Base-by-base conservation (phyloP, 2,797 vertebrate species). In the Streptopelia turtur region DNA sequence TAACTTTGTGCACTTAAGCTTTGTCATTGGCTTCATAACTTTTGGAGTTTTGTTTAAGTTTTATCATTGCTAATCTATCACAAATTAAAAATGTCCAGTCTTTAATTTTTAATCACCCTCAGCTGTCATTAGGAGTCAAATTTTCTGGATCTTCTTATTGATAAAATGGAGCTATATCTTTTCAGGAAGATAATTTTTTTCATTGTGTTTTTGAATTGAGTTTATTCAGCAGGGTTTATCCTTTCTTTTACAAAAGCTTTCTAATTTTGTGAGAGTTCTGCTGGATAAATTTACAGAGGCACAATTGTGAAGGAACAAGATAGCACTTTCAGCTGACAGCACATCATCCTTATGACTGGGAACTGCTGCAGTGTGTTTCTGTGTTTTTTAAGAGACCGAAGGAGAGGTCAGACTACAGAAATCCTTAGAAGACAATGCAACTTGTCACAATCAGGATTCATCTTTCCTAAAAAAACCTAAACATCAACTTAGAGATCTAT, bases 1-100 rank as follows among this genome's bases (percentile, higher is more conserved):
- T 86, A 97, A 95, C 63, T 75, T 89, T 84, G 56, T 89, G 88
- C 47, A 70, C 28, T 94, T 87, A 85, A 94, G 92, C 59, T 89
- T 96, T 87, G 77, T 82, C 57, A 83, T 50, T 68, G 50, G 49
- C 53, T 91, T 87, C 66, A 60, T 77, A 94, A 95, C 50, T 94
- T 78, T 33, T 28, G 70, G 24, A 83, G 47, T 37, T 83, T 94
- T 80, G 18, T 70, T 83, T 70, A 78, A 86, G 21, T 93, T 93
- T 89, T 83, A 87, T 70, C 71, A 59, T 65, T 80, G 16, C 4
- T 79, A 76, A 89, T 76, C 33, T 95, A 71, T 41, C 35, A 77
- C 89, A 79, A 88, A 90, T 79, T 86, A 72, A 63, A 91, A 90
- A 57, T 30, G 15, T 37, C 27, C 15, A 24, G 6, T 81, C 41